Evolutionary conservation across 2,113 vertebrate species (phyloP).

Genomic region (Scophthalmus maximus): DNA sequence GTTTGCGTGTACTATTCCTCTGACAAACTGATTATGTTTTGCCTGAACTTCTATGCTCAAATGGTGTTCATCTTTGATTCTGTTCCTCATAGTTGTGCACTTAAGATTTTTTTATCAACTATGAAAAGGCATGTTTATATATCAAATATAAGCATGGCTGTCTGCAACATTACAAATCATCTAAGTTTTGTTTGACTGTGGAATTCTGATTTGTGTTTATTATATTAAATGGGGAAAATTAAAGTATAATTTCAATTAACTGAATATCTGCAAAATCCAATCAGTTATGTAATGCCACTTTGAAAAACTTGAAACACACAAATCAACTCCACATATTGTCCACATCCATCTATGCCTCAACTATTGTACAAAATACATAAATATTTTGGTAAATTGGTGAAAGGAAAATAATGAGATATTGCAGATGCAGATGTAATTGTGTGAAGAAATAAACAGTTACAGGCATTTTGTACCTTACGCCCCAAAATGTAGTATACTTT

Average conservation of each 20-base stretch:
- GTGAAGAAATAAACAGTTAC: neutral
- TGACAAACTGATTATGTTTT: neutral
- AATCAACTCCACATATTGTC: constrained; percentile 31
- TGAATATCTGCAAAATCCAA: no score
- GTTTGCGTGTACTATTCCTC: neutral
- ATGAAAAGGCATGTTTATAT: neutral
- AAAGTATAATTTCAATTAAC: neutral
- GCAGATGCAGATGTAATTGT: no score
- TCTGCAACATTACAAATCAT: neutral
- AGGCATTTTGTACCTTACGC: neutral
- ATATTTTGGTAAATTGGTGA: no score
- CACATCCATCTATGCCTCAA: neutral
- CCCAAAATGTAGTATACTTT: neutral
- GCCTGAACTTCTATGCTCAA: neutral
- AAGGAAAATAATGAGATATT: no score
- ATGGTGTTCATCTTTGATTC: no score
- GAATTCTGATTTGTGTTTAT: constrained; percentile 56
- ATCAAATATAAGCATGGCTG: neutral
- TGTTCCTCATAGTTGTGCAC: no score
- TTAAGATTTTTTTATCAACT: no score
- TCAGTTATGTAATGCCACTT: neutral
- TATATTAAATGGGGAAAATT: neutral
- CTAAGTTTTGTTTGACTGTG: constrained; percentile 25
- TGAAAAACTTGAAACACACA: no score
- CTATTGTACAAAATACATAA: neutral